A percentile compares a stretch with the other conserved stretches of the same genome.
Conservation (phyloP, 1,140 invertebrate genomes). For the Zaprionus taronus region DNA sequence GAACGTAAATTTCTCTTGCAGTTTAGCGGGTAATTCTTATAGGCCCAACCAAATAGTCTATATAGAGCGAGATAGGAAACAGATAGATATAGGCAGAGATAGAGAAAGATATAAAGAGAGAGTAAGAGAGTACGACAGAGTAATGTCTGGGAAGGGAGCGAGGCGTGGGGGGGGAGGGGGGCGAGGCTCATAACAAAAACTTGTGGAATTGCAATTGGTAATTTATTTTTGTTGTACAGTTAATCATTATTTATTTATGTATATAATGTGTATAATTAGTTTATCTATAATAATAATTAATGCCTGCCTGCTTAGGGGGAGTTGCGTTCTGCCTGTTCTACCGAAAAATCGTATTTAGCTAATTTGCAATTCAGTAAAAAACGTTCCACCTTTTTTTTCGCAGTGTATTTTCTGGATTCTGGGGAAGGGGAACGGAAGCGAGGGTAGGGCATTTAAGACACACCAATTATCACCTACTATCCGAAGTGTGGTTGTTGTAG, state of each 20-base stretch:
- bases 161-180: neutral
- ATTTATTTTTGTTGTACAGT: slow-evolving; percentile 58
- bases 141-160: neutral
- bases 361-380: slow-evolving; percentile 69
- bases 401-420: neutral
- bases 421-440: slow-evolving; percentile 3
- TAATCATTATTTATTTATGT: slow-evolving; percentile 61
- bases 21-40: neutral
- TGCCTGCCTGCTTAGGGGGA: slow-evolving; percentile 57
- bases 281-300: slow-evolving; percentile 65
- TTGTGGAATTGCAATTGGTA: slow-evolving; percentile 74
- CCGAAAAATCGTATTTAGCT: slow-evolving; percentile 48
- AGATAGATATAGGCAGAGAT: neutral
- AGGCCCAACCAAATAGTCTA: slow-evolving; percentile 7
- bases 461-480: slow-evolving; percentile 83
- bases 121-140: neutral
- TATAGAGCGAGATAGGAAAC: slow-evolving; percentile 1
- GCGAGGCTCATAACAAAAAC: slow-evolving; percentile 16
- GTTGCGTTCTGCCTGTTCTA: slow-evolving; percentile 15
- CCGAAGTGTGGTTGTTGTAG: slow-evolving; percentile 59
- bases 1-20: slow-evolving; percentile 52
- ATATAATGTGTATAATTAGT: slow-evolving; percentile 67
- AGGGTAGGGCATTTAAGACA: slow-evolving; percentile 69
- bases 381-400: slow-evolving; percentile 2
- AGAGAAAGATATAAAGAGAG: neutral